Evolutionary conservation across 2,113 vertebrate genomes (phyloP).

Genomic region (Cyprinodon brontotheroides): DNA sequence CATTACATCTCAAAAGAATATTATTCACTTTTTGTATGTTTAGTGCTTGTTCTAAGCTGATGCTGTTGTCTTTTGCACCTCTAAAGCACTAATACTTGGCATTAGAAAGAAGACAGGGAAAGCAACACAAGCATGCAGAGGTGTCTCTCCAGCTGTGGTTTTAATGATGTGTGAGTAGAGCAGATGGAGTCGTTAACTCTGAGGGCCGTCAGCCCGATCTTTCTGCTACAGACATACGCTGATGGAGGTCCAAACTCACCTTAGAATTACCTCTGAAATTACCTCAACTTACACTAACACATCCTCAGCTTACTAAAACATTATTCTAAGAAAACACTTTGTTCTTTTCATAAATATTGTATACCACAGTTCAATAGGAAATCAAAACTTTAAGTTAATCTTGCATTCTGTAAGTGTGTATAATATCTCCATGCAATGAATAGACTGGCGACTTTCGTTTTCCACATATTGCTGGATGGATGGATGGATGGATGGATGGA

Average conservation of each 20-base stretch:
- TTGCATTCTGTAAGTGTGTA: background rate
- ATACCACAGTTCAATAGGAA: background rate
- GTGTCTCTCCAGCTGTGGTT: conserved; percentile 73
- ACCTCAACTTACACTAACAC: conserved; percentile 6
- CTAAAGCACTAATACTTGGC: conserved; percentile 11
- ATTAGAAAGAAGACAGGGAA: background rate
- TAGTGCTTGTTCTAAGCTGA: conserved; percentile 8
- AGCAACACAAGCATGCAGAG: conserved; percentile 44
- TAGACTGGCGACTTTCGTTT: no score
- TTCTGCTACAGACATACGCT: conserved; percentile 38
- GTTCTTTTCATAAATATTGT: background rate
- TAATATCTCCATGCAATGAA: no score
- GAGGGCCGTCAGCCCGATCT: conserved; percentile 52
- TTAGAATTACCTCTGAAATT: conserved; percentile 26
- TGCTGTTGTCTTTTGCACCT: conserved; percentile 1
- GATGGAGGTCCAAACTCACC: conserved; percentile 39
- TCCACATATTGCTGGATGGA: no score
- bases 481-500: no score
- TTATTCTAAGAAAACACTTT: background rate
- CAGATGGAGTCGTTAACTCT: conserved; percentile 72
- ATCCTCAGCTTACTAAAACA: background rate
- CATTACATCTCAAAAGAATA: conserved; percentile 3
- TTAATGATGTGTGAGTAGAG: conserved; percentile 70
- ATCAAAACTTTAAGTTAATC: background rate
- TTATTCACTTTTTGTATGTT: conserved; percentile 1